Evolutionary conservation across 2,888 invertebrate genomes (phyloP), one percentile per base, ranked within the genome.

Genomic region (Pammene fasciana): DNA sequence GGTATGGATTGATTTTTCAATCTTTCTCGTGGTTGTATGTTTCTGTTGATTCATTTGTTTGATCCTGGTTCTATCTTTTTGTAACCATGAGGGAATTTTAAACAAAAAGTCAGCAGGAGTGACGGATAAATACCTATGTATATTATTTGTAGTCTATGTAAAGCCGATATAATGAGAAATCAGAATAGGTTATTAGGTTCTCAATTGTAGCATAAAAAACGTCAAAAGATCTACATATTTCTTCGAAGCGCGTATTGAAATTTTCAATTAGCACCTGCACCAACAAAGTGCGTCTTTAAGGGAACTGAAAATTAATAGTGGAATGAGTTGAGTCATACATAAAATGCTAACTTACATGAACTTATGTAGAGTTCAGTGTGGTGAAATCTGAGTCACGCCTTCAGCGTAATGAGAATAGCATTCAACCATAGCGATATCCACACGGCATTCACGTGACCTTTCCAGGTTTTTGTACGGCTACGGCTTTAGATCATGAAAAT

Each of bases 401-500:
- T 64, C 68, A 46, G 55, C 41, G 41, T 62, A 64, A 65, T 64
- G 52, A 56, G 57, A 52, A 65, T 55, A 65, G 65, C 68, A 54
- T 65, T 70, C 57, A 70, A 55, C 65, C 45, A 54, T 55, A 70
- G 54, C 65, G 54, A 54, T 46, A 41, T 55, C 52, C 46, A 55
- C 60, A 60, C 65, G 70, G 70, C 60, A 66, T 68, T 71, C 60
- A 48, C 66, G 52, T 67, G 66, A 71, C 72, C 68, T 73, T 72
- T 74, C 26, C 46, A 59, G 67, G 57, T 70, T 70, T 65, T 64
- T 52, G 54, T 61, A 55, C 13, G 26, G 71, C 60, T 54, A 54
- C 16, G 55, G 72, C 57, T 70, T 62, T 64, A 56, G 64, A 67
- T 71, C 73, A 65, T 73, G 61, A 65, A 46, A 72, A 71, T 59